Evolutionary conservation across 2,113 vertebrate species (phyloP), one percentile per base, ranked within the genome.

Genomic region (Scomber japonicus): DNA sequence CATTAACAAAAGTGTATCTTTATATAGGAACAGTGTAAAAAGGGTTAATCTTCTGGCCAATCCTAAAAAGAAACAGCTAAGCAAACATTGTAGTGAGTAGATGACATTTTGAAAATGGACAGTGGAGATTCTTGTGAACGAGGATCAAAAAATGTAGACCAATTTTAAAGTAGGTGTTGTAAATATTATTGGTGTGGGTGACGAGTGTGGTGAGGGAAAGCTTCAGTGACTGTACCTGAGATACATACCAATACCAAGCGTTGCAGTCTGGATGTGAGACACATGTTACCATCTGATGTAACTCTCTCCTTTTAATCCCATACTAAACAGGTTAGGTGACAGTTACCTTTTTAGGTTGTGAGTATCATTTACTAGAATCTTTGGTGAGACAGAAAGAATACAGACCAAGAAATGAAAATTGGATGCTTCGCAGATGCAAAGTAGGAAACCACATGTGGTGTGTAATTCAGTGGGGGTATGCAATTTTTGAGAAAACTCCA

Each of bases 321-420:
- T 55, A 27, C 27, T 54, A 70, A 49, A 60, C 71, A 63, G 0
- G 2, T 3, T 53, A 4, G 30, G 13, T 71, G 21, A 62, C 14
- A 12, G 68, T 67, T 63, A 10, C 5, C n/a, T 48, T 56, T 30
- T 60, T 54, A 17, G 12, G 7, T 60, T 24, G 50, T 74, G 45
- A 83, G 55, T 71, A 64, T 71, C 30, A 68, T 62, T 74, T 35
- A 74, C 6, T 3, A 44, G 19, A 24, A 48, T n/a, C 27, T 60
- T 53, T 44, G 17, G 16, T 15, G 19, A 68, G 57, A 49, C 40
- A 54, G 65, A 69, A n/a, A 45, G 35, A 69, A 27, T 49, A 64
- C 57, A 30, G 48, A 75, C 27, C 46, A 45, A 69, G 63, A 77
- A 57, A 81, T 79, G 15, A 65, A 71, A 78, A 71, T 51, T n/a